These are phyloP conservation scores for Eulithis prunata DNA, from an alignment of 2,888 invertebrate species.

Conservation along the genomic window DNA sequence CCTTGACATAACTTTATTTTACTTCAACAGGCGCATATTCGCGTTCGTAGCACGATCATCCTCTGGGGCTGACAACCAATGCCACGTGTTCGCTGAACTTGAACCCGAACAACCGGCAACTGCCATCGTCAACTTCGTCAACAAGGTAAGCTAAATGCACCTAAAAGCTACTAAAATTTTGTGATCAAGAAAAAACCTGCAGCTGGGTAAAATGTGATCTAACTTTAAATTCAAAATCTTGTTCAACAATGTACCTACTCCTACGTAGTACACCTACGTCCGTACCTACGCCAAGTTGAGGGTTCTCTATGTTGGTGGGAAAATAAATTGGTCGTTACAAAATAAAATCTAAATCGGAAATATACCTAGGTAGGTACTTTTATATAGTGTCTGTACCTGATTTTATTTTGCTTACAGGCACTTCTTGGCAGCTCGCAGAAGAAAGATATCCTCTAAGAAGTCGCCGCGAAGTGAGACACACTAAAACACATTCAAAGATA, in stretches of 20 bases:
- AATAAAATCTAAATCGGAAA: too few relatives aligned
- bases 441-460: constrained; percentile 69
- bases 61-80: constrained; percentile 96
- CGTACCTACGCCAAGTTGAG: too few relatives aligned
- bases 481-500: constrained; percentile 33
- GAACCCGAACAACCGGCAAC: constrained; percentile 97
- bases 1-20: not conserved
- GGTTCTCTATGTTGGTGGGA: too few relatives aligned
- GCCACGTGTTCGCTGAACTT: constrained; percentile 98
- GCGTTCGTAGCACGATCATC: constrained; percentile 96
- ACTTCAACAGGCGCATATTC: constrained; percentile 90
- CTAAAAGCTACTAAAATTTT: not conserved
- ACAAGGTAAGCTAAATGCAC: constrained; percentile 80
- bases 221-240: too few relatives aligned
- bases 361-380: too few relatives aligned
- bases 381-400: too few relatives aligned
- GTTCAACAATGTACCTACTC: too few relatives aligned
- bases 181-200: too few relatives aligned
- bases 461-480: constrained; percentile 51
- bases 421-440: constrained; percentile 77
- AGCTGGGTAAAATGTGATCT: too few relatives aligned
- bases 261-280: too few relatives aligned
- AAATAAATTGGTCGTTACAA: too few relatives aligned
- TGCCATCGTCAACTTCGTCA: constrained; percentile 95
- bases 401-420: constrained; percentile 63